Evolutionary conservation across 2,113 vertebrate genomes (phyloP), one percentile per base, ranked within the genome.

Genomic region (Aplodontia rufa): DNA sequence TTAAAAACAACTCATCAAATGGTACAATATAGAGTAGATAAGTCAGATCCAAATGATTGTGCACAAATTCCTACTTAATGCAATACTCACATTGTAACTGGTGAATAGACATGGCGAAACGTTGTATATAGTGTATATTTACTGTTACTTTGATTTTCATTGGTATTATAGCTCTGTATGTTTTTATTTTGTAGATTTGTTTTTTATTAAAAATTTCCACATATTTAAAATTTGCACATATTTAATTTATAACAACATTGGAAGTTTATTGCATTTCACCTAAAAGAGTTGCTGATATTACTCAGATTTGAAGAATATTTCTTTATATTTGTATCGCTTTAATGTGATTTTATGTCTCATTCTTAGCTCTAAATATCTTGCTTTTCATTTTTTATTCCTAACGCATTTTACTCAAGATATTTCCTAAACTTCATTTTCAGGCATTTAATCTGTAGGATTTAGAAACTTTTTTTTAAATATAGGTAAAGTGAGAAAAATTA

Each of bases 131-230:
- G 20, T 20, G 71, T 32, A 40, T 76, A 76, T 60, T 45, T 62
- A 35, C 42, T 93, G 7, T 71, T 71, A 47, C 17, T 45, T 75
- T 60, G 28, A 88, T 40, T 76, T 84, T 28, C 60, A 72, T 62
- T 91, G 24, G 1, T 82, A 86, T 71, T 86, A 1, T 81, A 62
- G 32, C 37, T 69, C 24, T 71, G 19, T 60, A 42, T 87, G 3
- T 69, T 89, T 89, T 76, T 76, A 94, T 86, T 51, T 75, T 92
- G 37, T 37, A 72, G 82, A 37, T 62, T 66, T 64, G 5, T 84
- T 92, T 90, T 62, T 2, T 26, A 76, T 86, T 96, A 79, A 82
- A 47, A 92, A 42, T 89, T 95, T 95, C 7, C 24, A 6, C 79
- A 30, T 35, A 88, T 62, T 62, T 53, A 37, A 84, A 79, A 84